Percentiles rank a stretch among this genome's conserved stretches.
Evolutionary conservation across 2,888 invertebrate genomes (phyloP).

Genomic region (Smittia sp.): DNA sequence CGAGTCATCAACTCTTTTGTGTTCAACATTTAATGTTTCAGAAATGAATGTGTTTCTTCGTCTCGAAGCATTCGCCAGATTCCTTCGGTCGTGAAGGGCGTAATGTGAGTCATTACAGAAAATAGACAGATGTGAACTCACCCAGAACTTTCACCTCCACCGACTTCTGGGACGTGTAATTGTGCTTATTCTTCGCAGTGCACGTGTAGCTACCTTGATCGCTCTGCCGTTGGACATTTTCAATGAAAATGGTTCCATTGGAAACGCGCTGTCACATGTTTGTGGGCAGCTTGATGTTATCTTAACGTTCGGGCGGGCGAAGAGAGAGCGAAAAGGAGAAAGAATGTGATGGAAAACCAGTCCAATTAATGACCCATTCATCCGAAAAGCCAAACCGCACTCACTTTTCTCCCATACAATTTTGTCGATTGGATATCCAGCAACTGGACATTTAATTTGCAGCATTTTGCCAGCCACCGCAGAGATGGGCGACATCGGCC

Average conservation of each 20-base stretch:
- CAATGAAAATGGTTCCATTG: conserved; percentile 80
- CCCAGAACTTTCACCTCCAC: conserved; percentile 71
- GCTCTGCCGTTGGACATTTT: conserved; percentile 76
- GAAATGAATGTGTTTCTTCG: background rate
- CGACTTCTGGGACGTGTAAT: conserved; percentile 70
- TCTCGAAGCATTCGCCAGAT: background rate
- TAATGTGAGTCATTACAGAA: background rate
- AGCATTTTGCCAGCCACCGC: conserved; percentile 79
- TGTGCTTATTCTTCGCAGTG: conserved; percentile 78
- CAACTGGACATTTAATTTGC: conserved; percentile 83
- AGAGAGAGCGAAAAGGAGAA: background rate
- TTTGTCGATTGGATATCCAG: conserved; percentile 81
- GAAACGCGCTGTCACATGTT: conserved; percentile 82
- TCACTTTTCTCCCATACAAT: conserved; percentile 85
- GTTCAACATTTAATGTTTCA: conserved; percentile 21
- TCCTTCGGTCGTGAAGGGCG: background rate
- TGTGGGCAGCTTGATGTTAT: conserved; percentile 74
- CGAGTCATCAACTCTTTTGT: conserved; percentile 39
- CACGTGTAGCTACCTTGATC: conserved; percentile 91
- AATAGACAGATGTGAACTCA: conserved; percentile 49
- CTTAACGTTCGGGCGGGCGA: conserved; percentile 53
- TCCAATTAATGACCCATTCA: background rate
- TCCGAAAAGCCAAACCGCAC: conserved; percentile 43
- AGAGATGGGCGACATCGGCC: conserved; percentile 80
- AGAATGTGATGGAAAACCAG: background rate